Evolutionary conservation across 2,888 invertebrate genomes (phyloP), one percentile per base, ranked within the genome.

Genomic region (Gisinianus flammeolus): DNA sequence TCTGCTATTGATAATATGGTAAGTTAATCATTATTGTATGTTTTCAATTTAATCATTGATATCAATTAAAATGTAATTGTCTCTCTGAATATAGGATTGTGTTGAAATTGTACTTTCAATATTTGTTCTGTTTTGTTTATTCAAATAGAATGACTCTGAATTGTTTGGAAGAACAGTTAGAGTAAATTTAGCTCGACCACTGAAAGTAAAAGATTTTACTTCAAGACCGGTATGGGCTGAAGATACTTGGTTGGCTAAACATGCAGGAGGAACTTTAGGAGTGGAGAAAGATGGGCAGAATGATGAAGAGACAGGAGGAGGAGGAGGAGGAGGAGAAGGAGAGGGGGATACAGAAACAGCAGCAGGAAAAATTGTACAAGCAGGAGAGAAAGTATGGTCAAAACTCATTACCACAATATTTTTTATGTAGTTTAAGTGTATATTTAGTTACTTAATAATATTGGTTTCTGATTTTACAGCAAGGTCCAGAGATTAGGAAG

Each of bases 1-100:
- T 95, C 97, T 44, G 98, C 98, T 68, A 98, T 99, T 85, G 98
- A 99, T 88, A 99, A 99, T 86, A 98, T 99, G 98, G 96, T 96
- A 88, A 86, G 87, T 80, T 26, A 10, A 67, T 67, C 6, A 67
- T 5, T 10, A 5, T 16, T 30, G 6, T 44, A 67, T 26, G 6
- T 67, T 24, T 67, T 67, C 12, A 67, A 24, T 28, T n/a, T n/a
- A n/a, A n/a, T n/a, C n/a, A n/a, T n/a, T n/a, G n/a, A n/a, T n/a
- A n/a, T n/a, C n/a, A n/a, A n/a, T n/a, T n/a, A n/a, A n/a, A n/a
- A 24, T 10, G 24, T 62, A n/a, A 24, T 62, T 52, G n/a, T n/a
- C n/a, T n/a, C n/a, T n/a, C n/a, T n/a, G n/a, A n/a, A n/a, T n/a
- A n/a, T n/a, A n/a, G n/a, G n/a, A n/a, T n/a, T n/a, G n/a, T n/a